Percentiles rank a stretch among this genome's conserved stretches.
Conservation (phyloP, 1,140 invertebrate species). For the Eriocheir sinensis region DNA sequence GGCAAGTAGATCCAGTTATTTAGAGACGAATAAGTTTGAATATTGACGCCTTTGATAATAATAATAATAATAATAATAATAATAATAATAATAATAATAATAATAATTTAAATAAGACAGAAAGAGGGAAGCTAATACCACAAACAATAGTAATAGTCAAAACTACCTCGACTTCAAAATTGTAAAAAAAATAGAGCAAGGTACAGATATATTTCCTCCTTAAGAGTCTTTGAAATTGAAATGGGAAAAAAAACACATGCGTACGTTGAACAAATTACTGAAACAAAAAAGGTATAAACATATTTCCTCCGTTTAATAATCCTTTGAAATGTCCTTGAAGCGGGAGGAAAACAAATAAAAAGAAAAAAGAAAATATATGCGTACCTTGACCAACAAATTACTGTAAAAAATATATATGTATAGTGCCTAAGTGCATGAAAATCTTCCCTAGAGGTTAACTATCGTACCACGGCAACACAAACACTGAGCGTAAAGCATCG, state of each 20-base stretch:
- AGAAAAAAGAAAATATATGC: neutral
- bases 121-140: neutral
- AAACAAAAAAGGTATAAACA: neutral
- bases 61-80: slow-evolving; percentile 26
- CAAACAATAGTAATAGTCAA: slow-evolving; percentile 9
- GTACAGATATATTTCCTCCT: neutral
- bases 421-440: neutral
- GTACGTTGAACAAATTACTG: neutral
- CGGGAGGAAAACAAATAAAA: no score
- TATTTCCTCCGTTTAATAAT: no score
- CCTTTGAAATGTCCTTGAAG: no score
- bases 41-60: no score
- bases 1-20: no score
- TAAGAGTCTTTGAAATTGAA: neutral
- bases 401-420: neutral
- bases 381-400: neutral
- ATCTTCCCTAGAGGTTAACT: neutral
- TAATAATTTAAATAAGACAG: no score
- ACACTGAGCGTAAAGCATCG: neutral
- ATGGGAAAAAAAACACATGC: neutral
- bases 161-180: neutral
- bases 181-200: neutral
- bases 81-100: neutral
- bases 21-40: no score
- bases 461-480: slow-evolving; percentile 11